These are phyloP conservation scores for Rattus norvegicus DNA, from an alignment of 2,113 vertebrate genomes.

Conservation along the genomic window DNA sequence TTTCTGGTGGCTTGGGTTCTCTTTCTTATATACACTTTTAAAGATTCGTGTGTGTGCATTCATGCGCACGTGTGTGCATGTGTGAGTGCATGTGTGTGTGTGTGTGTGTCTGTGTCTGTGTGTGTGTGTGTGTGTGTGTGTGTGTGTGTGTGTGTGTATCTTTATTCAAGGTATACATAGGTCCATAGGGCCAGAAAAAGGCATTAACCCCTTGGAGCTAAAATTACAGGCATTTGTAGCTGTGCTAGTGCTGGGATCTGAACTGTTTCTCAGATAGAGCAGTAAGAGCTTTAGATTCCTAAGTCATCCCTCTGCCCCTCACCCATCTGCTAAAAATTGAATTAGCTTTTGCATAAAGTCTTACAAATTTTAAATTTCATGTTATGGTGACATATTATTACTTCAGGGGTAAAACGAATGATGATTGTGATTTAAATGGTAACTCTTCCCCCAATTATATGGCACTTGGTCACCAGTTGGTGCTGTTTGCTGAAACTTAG, in stretches of 20 bases:
- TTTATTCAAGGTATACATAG: neutral
- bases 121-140: neutral
- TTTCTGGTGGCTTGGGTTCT: neutral
- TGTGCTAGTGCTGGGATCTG: neutral
- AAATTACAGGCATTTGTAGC: neutral
- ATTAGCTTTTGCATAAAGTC: slow-evolving; percentile 27
- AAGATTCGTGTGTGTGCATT: neutral
- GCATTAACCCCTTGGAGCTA: neutral
- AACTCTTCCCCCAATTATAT: neutral
- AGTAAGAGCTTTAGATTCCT: neutral
- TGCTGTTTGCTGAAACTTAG: neutral
- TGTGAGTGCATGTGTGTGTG: neutral
- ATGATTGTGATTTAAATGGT: neutral
- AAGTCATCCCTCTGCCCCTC: neutral
- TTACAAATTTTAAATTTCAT: slow-evolving; percentile 42
- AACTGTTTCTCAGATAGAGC: neutral
- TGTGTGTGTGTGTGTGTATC: neutral
- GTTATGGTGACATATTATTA: neutral
- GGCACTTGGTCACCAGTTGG: neutral
- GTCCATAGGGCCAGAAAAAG: no score
- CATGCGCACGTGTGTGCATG: neutral
- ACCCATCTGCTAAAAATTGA: neutral
- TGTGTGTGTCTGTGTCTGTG: neutral
- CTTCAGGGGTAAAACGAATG: neutral
- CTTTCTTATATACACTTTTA: neutral